These are phyloP conservation scores for Eilema griseolum DNA, from an alignment of 2,888 invertebrate genomes.

Conservation along the genomic window DNA sequence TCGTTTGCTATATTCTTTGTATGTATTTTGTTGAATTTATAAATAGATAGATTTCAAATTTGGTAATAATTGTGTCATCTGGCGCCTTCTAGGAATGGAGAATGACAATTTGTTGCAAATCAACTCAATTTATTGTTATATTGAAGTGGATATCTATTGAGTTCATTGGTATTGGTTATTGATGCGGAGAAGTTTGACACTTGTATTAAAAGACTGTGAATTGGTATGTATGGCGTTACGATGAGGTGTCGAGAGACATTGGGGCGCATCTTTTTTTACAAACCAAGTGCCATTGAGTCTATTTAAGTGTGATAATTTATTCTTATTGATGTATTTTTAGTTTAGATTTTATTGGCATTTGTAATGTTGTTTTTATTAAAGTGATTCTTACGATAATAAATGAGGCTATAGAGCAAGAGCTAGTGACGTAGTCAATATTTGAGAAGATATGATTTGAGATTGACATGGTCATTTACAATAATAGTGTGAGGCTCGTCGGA, in stretches of 20 bases:
- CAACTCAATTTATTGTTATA: conserved; percentile 58
- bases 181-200: conserved; percentile 41
- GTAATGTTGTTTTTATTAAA: background rate
- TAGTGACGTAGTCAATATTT: too few species aligned
- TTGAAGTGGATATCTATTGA: conserved; percentile 45
- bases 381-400: too few species aligned
- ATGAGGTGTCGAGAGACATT: conserved; percentile 17
- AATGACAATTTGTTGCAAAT: conserved; percentile 79
- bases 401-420: too few species aligned
- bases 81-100: conserved; percentile 74
- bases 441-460: too few species aligned
- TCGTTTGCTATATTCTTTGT: background rate
- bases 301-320: background rate
- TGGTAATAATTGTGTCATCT: conserved; percentile 66
- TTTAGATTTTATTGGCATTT: background rate
- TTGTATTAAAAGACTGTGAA: conserved; percentile 33
- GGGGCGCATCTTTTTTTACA: conserved; percentile 17
- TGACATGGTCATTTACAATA: too few species aligned
- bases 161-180: conserved; percentile 39
- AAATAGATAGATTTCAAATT: conserved; percentile 63
- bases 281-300: background rate
- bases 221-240: conserved; percentile 30
- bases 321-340: background rate
- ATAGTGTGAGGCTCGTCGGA: too few species aligned
- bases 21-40: conserved; percentile 28